These are phyloP conservation scores for Hemicordylus capensis DNA, from an alignment of 2,113 vertebrate species.

Conservation along the genomic window DNA sequence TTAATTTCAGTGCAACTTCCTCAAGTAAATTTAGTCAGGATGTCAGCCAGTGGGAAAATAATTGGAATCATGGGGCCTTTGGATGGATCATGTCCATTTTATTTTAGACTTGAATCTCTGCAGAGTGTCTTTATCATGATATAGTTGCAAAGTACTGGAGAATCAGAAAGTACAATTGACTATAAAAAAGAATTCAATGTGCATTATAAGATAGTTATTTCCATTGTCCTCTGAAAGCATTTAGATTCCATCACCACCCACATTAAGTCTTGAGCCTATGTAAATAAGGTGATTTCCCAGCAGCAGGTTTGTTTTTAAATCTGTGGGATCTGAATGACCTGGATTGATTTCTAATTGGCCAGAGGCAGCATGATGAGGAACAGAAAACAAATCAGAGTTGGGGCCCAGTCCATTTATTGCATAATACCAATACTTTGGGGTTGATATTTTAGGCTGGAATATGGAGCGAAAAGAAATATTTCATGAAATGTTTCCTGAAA, in stretches of 20 bases:
- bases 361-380: constrained; percentile 23
- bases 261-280: neutral
- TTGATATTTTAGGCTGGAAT: neutral
- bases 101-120: neutral
- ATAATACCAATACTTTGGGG: neutral
- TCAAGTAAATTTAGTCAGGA: too few species aligned
- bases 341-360: constrained; percentile 10
- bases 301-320: neutral
- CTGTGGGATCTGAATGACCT: neutral
- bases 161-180: neutral
- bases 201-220: neutral
- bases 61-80: neutral
- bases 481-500: neutral
- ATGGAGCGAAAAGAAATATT: neutral
- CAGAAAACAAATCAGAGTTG: constrained; percentile 26
- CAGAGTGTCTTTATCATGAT: neutral
- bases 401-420: neutral
- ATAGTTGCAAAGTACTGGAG: neutral
- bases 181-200: constrained; percentile 5
- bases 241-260: neutral
- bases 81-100: neutral
- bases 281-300: constrained; percentile 14
- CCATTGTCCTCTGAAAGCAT: neutral
- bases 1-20: too few species aligned
- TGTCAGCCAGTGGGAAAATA: too few species aligned